Percentiles rank a stretch among this genome's conserved stretches.
These are phyloP conservation scores for Castor canadensis DNA, from an alignment of 2,113 vertebrate genomes.

Conservation along the genomic window DNA sequence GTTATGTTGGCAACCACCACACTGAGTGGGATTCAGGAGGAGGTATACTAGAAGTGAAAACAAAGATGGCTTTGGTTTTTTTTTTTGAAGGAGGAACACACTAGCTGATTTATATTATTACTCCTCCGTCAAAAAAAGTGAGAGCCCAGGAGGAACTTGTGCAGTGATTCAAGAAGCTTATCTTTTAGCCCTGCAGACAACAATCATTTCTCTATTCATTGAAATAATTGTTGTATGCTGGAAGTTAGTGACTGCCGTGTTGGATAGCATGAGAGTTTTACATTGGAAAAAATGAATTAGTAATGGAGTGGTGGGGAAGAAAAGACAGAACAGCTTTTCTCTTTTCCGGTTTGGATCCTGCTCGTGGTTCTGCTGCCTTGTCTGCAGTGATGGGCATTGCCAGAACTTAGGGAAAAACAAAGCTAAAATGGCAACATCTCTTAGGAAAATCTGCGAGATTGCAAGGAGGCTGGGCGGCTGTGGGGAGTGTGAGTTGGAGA, in stretches of 20 bases:
- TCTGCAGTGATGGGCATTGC: conserved; percentile 77
- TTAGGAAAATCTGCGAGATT: conserved; percentile 78
- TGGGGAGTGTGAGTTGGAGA: conserved; percentile 75
- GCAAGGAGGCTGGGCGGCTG: conserved; percentile 72
- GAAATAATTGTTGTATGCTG: conserved; percentile 76
- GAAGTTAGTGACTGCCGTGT: conserved; percentile 72
- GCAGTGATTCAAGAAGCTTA: conserved; percentile 57
- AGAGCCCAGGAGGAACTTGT: conserved; percentile 52
- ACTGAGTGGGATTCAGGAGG: conserved; percentile 66
- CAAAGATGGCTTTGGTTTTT: conserved; percentile 85
- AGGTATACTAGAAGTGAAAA: conserved; percentile 69
- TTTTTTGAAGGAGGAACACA: conserved; percentile 58
- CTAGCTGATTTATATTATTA: conserved; percentile 62
- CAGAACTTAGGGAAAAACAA: conserved; percentile 78
- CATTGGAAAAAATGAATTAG: conserved; percentile 77
- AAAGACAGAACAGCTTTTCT: conserved; percentile 79
- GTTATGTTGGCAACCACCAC: conserved; percentile 78
- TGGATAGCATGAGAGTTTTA: conserved; percentile 77
- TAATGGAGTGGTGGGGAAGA: conserved; percentile 74
- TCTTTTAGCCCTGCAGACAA: conserved; percentile 56
- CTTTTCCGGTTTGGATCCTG: conserved; percentile 79
- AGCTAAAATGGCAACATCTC: conserved; percentile 81
- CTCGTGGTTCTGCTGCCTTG: conserved; percentile 73
- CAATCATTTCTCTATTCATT: conserved; percentile 73
- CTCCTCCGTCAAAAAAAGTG: conserved; percentile 69